These are phyloP conservation scores for Onychomys leucogaster DNA, from an alignment of 2,797 vertebrate genomes.

Conservation along the genomic window DNA sequence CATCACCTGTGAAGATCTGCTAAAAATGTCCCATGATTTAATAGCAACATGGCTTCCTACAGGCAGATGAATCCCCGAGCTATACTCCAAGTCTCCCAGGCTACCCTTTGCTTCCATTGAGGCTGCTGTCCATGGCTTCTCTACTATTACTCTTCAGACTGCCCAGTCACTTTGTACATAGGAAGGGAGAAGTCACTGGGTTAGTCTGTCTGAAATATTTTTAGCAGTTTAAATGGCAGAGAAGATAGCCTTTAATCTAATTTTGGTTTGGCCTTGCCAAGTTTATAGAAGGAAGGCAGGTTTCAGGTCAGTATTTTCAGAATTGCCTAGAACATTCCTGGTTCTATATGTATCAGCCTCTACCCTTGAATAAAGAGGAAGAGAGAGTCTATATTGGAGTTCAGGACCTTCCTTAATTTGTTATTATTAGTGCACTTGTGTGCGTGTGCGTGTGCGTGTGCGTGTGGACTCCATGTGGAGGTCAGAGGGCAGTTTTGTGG, in stretches of 20 bases:
- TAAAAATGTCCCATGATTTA: background rate
- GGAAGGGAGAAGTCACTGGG: background rate
- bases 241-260: conserved; percentile 20
- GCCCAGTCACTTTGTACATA: background rate
- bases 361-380: background rate
- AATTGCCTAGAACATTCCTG: background rate
- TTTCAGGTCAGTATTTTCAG: conserved; percentile 44
- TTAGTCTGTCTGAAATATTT: conserved; percentile 66
- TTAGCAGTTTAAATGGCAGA: conserved; percentile 35
- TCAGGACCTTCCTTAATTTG: background rate
- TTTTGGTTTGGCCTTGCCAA: conserved; percentile 62
- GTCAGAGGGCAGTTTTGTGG: background rate
- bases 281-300: conserved; percentile 23
- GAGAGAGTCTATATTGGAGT: background rate
- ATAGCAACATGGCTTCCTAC: background rate
- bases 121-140: background rate
- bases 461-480: background rate
- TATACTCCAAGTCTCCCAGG: background rate
- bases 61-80: too few species aligned
- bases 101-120: background rate
- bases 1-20: background rate
- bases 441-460: background rate
- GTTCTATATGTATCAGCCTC: conserved; percentile 4
- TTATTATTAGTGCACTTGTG: background rate
- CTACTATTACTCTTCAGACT: background rate